phyloP scores from a whole-genome alignment of 2,888 invertebrate genomes.

The Subacronicta megacephala region DNA sequence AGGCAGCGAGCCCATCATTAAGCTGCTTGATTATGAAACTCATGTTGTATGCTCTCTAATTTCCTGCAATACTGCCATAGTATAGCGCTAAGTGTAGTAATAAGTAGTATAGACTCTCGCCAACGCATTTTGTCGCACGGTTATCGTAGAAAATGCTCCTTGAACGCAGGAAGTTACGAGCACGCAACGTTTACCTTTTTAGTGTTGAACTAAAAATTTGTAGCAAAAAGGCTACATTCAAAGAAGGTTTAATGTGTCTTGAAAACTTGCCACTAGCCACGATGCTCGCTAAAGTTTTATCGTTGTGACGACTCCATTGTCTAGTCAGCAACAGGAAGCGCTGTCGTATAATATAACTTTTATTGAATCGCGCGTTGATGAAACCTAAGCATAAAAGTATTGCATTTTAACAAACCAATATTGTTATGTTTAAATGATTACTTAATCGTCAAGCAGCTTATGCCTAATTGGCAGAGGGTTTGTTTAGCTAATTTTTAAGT shows the following conservation, averaged over 20 bases:
- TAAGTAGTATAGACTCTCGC: slow-evolving; percentile 69
- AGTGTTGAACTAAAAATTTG: slow-evolving; percentile 46
- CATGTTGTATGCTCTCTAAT: slow-evolving; percentile 81
- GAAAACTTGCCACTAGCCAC: slow-evolving; percentile 53
- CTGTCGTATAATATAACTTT: slow-evolving; percentile 60
- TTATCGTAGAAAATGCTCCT: slow-evolving; percentile 62
- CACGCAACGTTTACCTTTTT: slow-evolving; percentile 61
- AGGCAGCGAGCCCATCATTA: slow-evolving; percentile 68
- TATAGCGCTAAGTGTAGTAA: slow-evolving; percentile 73
- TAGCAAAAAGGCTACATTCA: slow-evolving; percentile 46
- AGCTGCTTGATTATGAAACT: slow-evolving; percentile 83
- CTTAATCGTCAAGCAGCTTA: slow-evolving; percentile 70
- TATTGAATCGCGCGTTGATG: slow-evolving; percentile 56
- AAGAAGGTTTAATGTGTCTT: slow-evolving; percentile 39
- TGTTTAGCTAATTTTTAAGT: slow-evolving; percentile 57
- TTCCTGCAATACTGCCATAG: slow-evolving; percentile 84
- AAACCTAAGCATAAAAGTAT: slow-evolving; percentile 60
- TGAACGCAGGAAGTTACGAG: slow-evolving; percentile 78
- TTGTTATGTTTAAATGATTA: slow-evolving; percentile 43
- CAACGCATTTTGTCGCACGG: slow-evolving; percentile 61
- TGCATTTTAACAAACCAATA: slow-evolving; percentile 48
- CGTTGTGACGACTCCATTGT: slow-evolving; percentile 66
- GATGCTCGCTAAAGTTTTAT: slow-evolving; percentile 52
- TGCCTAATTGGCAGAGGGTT: slow-evolving; percentile 59
- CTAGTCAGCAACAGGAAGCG: slow-evolving; percentile 72